Conservation (phyloP, 2,113 vertebrate species). For the Rhabdomys dilectus region DNA sequence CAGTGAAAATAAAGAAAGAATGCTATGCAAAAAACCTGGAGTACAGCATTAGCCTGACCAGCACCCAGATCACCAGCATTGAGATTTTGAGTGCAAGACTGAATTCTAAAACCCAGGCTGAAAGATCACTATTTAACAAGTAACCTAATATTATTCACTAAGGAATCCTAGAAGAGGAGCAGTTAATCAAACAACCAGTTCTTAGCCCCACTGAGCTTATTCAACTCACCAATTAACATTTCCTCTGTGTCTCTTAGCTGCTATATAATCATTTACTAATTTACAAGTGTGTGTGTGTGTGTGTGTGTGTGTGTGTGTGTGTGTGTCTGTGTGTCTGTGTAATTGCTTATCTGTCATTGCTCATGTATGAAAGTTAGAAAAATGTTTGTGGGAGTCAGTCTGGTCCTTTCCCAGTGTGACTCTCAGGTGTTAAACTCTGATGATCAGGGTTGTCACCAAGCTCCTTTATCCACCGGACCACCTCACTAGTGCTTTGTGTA, state of each 20-base stretch:
- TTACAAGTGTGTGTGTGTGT: background rate
- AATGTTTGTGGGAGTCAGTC: background rate
- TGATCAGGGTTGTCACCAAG: background rate
- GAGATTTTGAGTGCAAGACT: background rate
- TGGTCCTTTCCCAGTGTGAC: background rate
- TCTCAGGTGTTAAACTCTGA: background rate
- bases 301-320: background rate
- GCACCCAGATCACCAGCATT: background rate
- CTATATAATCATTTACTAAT: background rate
- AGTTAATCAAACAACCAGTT: background rate
- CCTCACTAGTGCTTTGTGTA: background rate
- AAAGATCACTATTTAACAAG: rapidly evolving
- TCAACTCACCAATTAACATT: background rate
- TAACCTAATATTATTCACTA: background rate
- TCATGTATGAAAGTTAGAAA: background rate
- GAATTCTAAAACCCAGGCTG: background rate
- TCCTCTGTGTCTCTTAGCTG: background rate
- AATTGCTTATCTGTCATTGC: background rate
- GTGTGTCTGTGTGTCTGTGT: too few relatives aligned
- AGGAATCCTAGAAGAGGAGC: background rate
- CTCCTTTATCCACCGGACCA: background rate
- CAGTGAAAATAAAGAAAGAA: background rate
- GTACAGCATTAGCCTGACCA: background rate
- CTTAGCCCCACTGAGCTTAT: background rate
- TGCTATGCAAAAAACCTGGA: background rate